Base-by-base conservation (phyloP, 1,140 invertebrate genomes). In the Thaumatotibia leucotreta region DNA sequence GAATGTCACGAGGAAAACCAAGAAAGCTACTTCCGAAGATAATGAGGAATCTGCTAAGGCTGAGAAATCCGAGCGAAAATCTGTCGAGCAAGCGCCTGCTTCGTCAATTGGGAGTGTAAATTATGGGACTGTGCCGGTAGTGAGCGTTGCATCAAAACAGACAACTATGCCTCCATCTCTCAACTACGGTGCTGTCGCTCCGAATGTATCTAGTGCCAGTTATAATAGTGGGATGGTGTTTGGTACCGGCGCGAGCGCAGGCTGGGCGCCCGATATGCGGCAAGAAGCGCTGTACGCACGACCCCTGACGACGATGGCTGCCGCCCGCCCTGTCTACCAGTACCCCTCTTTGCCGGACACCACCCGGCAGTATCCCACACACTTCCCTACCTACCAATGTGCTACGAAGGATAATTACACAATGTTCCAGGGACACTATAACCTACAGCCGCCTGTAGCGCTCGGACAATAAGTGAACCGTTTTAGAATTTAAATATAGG, bases 1-100 rank as follows among this genome's bases (percentile, higher is more conserved):
- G 22, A 95, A 94, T 39, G 87, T 88, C 20, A 91, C 92, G n/a
- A 86, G 79, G 32, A 93, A 92, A 63, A 82, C 69, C 27, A 84
- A 85, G 62, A 92, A 92, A 76, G 4, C 75, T 4, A 86, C 84
- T 73, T 82, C 83, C 20, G 82, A 86, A 14, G 87, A 86, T 3
- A 92, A 92, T 67, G 74, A 82, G 2, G 82, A 86, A 32, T 63
- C 67, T 0, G 64, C 85, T 27, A 92, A 76, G 65, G 61, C 63
- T 58, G 76, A 82, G 50, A 83, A 80, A 77, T 52, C 17, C 17
- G 71, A 83, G 58, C 70, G 64, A 49, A 27, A 54, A 61, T 11
- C 20, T 11, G 62, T 63, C 17, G 69, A 70, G 33, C 62, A 68
- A n/a, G 54, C 65, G 20, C 63, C 65, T 1, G 23, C 65, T 1